Evolutionary conservation across 2,797 vertebrate species (phyloP), one percentile per base, ranked within the genome.

Genomic region (Sebastes taczanowskii): DNA sequence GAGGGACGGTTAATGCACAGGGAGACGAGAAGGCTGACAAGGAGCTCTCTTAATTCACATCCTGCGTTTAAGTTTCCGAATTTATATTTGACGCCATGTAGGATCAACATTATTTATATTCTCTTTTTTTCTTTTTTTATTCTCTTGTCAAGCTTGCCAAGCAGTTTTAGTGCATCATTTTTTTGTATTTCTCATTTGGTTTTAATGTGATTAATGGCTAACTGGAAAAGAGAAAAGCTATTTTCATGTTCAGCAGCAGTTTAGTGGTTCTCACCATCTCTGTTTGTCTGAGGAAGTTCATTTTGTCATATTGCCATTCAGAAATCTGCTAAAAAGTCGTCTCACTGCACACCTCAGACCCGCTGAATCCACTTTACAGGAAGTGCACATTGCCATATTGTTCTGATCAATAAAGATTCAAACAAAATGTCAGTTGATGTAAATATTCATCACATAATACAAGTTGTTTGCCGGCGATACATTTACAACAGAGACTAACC

Each of bases 361-460:
- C 2, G 5, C 29, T 73, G n/a, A 32, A 16, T 53, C 27, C 16
- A 34, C 27, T 65, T 16, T 2, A 23, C 35, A 32, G 11, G 5
- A 76, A 68, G 23, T 74, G 23, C 71, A 58, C 27, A 6, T 35
- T 78, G 42, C 5, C 71, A 58, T 82, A 52, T 81, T 85, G 82
- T 73, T 82, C n/a, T 60, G 20, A 70, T 60, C 14, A 93, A 92
- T 92, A 92, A 91, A 90, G 25, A n/a, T 22, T 82, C n/a, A 74
- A 64, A 29, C 25, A n/a, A 66, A 74, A 11, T 23, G 3, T 56
- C n/a, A 49, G 2, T 38, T 35, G 4, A 27, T 73, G 46, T 71
- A 8, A 16, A 32, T 59, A 38, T 68, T 76, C 9, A 20, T 70
- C 20, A 7, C 3, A 34, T 46, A 4, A 18, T 16, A 25, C 11